These are phyloP conservation scores for Sitophilus oryzae DNA, from an alignment of 1,140 invertebrate species.

Conservation along the genomic window DNA sequence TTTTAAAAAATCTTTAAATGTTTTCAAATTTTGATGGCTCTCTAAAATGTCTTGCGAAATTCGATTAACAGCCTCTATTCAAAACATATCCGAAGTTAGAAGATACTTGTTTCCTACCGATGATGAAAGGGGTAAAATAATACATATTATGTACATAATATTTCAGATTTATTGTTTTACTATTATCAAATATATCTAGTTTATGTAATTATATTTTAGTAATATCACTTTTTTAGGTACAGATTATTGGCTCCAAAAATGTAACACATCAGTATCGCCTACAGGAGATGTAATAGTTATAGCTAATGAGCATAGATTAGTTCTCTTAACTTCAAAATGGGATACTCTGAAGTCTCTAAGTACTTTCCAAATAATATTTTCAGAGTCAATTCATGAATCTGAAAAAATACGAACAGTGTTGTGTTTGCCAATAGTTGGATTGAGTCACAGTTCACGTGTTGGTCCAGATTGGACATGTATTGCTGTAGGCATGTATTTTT, in stretches of 20 bases:
- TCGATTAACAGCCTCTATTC: constrained; percentile 59
- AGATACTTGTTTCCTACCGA: constrained; percentile 52
- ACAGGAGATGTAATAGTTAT: constrained; percentile 66
- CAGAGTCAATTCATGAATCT: constrained; percentile 51
- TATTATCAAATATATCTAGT: neutral
- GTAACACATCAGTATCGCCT: constrained; percentile 65
- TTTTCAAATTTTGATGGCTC: too few species aligned
- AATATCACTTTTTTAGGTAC: constrained; percentile 43
- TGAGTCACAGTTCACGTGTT: constrained; percentile 46
- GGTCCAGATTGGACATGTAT: constrained; percentile 92
- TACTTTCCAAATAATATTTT: constrained; percentile 49
- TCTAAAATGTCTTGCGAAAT: constrained; percentile 64
- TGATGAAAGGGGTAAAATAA: constrained; percentile 42
- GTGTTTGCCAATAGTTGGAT: constrained; percentile 48
- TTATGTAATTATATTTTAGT: neutral
- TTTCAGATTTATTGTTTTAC: neutral
- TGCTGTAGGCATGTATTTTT: constrained; percentile 48
- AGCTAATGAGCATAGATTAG: constrained; percentile 58
- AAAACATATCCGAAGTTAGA: constrained; percentile 54
- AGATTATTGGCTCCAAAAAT: constrained; percentile 65
- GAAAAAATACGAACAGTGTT: constrained; percentile 47
- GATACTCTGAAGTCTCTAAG: constrained; percentile 45
- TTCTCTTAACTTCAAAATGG: constrained; percentile 62
- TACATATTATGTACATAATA: neutral
- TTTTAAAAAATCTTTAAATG: neutral